These are phyloP conservation scores for Brachirus orientalis DNA, from an alignment of 2,113 vertebrate genomes.

Conservation along the genomic window DNA sequence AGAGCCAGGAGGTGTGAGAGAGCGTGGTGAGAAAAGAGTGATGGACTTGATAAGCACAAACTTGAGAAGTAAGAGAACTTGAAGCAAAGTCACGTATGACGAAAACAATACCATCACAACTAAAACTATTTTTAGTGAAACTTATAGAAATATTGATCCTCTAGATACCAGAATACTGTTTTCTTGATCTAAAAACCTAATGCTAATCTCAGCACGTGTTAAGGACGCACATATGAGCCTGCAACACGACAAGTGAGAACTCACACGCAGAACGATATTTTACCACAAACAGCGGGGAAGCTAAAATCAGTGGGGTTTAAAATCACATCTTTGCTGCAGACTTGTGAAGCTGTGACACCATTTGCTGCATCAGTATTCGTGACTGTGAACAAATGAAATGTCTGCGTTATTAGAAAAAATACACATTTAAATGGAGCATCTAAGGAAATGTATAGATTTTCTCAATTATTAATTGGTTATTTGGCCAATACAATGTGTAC, in stretches of 20 bases:
- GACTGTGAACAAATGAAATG: background rate
- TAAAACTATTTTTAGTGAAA: no score
- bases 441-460: no score
- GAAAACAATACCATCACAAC: background rate
- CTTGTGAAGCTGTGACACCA: background rate
- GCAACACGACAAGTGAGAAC: conserved; percentile 34
- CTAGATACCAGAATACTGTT: no score
- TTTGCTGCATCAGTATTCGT: background rate
- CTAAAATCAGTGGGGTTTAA: conserved; percentile 4
- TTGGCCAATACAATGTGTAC: no score
- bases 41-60: no score
- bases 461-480: no score
- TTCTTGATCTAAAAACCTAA: conserved; percentile 27
- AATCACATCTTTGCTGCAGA: background rate
- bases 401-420: no score
- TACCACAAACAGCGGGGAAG: background rate
- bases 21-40: conserved; percentile 13
- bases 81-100: background rate
- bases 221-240: conserved; percentile 36
- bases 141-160: no score
- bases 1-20: conserved; percentile 13
- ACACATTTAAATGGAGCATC: no score
- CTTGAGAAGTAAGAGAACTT: background rate
- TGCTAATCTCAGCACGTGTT: conserved; percentile 44
- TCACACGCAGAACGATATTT: conserved; percentile 22